Percentiles rank a stretch among this genome's conserved stretches.
These are phyloP conservation scores for Scomber japonicus DNA, from an alignment of 2,113 vertebrate genomes.

Conservation along the genomic window DNA sequence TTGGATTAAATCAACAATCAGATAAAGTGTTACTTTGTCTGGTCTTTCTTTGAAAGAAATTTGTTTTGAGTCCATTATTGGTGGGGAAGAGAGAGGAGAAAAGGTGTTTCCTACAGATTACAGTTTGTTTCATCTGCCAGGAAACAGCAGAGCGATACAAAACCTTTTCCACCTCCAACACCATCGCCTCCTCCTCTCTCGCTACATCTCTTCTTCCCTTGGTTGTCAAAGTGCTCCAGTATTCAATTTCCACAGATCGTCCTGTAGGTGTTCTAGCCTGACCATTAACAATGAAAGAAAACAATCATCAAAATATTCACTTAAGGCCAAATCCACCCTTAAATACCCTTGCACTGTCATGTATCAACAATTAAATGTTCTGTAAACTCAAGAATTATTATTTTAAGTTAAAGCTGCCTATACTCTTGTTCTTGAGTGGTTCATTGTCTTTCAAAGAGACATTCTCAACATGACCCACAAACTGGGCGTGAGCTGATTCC, in stretches of 20 bases:
- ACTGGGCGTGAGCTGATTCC: slow-evolving; percentile 32
- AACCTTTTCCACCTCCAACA: slow-evolving; percentile 49
- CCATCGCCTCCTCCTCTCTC: slow-evolving; percentile 50
- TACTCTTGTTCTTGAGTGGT: not conserved
- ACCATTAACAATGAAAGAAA: slow-evolving; percentile 40
- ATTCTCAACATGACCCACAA: slow-evolving; percentile 27
- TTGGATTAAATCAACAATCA: slow-evolving; percentile 64
- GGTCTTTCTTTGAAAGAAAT: slow-evolving; percentile 74
- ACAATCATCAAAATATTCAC: slow-evolving; percentile 41
- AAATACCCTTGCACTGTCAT: slow-evolving; percentile 16
- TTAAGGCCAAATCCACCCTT: slow-evolving; percentile 46
- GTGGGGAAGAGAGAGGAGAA: slow-evolving; percentile 59
- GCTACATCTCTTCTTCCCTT: slow-evolving; percentile 71
- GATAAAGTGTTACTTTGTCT: slow-evolving; percentile 63
- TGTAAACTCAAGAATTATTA: not conserved
- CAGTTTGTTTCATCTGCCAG: slow-evolving; percentile 55
- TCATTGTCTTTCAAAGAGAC: slow-evolving; percentile 23
- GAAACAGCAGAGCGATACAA: slow-evolving; percentile 43
- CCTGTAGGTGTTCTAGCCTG: slow-evolving; percentile 22
- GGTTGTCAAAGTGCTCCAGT: slow-evolving; percentile 82
- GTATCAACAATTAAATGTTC: slow-evolving; percentile 4
- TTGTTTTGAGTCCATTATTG: slow-evolving; percentile 67
- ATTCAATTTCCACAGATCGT: slow-evolving; percentile 70
- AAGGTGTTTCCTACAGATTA: slow-evolving; percentile 70
- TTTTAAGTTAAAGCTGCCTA: not conserved